These are phyloP conservation scores for Trachemys scripta DNA, from an alignment of 2,113 vertebrate species.

Conservation along the genomic window DNA sequence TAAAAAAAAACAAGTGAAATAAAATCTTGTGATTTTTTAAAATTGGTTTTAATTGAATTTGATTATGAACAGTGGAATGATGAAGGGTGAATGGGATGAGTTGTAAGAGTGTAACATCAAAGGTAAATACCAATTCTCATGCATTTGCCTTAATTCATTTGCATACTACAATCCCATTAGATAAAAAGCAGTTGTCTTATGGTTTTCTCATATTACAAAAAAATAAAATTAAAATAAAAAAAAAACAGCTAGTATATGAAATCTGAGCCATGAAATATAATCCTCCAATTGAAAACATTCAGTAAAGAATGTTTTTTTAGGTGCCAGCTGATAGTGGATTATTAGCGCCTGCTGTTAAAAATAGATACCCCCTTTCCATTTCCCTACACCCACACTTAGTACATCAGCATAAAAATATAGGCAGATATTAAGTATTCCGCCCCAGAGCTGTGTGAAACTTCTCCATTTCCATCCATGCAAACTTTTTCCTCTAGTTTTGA, in stretches of 20 bases:
- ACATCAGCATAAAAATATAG: neutral
- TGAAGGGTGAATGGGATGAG: conserved; percentile 11
- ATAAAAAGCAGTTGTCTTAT: conserved; percentile 1
- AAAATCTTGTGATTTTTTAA: neutral
- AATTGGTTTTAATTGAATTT: conserved; percentile 36
- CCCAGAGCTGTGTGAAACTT: conserved; percentile 46
- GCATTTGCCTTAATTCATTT: conserved; percentile 26
- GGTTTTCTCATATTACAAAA: neutral
- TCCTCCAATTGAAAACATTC: neutral
- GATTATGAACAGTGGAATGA: neutral
- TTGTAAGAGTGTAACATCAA: neutral
- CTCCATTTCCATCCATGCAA: neutral
- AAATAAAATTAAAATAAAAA: neutral
- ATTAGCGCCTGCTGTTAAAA: neutral
- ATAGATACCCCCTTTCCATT: neutral
- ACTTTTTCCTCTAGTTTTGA: neutral
- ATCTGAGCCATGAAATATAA: neutral
- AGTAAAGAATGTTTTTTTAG: neutral
- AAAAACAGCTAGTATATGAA: neutral
- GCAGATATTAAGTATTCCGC: conserved; percentile 4
- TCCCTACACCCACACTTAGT: neutral
- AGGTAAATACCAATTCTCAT: conserved; percentile 10
- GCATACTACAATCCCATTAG: neutral
- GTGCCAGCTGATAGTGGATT: neutral
- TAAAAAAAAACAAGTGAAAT: neutral